phyloP scores from a whole-genome alignment of 2,797 vertebrate species.

The Protosalanx chinensis region DNA sequence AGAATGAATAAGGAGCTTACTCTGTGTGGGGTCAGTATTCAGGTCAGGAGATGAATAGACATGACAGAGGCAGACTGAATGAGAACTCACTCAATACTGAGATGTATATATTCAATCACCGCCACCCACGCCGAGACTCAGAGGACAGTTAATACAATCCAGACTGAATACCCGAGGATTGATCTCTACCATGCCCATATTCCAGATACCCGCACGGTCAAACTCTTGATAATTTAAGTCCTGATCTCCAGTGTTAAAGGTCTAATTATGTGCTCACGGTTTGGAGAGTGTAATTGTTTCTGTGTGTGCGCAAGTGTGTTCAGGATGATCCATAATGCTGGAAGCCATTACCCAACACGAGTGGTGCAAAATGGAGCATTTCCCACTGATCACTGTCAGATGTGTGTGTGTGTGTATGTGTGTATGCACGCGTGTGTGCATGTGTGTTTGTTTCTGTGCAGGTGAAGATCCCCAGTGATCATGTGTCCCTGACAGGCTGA shows the following conservation, averaged over 20 bases:
- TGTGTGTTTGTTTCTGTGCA: conserved; percentile 7
- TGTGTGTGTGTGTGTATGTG: conserved; percentile 54
- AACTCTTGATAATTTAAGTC: conserved; percentile 54
- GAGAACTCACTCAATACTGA: conserved; percentile 44
- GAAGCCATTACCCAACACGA: conserved; percentile 75
- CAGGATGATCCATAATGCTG: conserved; percentile 66
- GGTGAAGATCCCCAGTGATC: conserved; percentile 14
- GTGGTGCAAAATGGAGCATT: conserved; percentile 71
- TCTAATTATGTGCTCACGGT: conserved; percentile 67
- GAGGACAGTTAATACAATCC: conserved; percentile 37
- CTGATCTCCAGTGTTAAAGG: conserved; percentile 62
- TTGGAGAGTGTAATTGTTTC: conserved; percentile 70
- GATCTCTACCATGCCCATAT: conserved; percentile 40
- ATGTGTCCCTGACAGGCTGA: conserved; percentile 25
- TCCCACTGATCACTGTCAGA: conserved; percentile 73
- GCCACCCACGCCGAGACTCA: conserved; percentile 37
- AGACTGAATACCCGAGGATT: conserved; percentile 39
- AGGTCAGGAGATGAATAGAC: conserved; percentile 49
- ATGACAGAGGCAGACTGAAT: conserved; percentile 51
- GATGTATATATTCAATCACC: conserved; percentile 48
- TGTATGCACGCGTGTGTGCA: conserved; percentile 20
- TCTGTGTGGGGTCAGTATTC: conserved; percentile 41
- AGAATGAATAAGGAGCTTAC: conserved; percentile 39
- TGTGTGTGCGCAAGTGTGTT: conserved; percentile 63
- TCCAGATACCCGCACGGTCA: conserved; percentile 48